Evolutionary conservation across 2,113 vertebrate species (phyloP).

Genomic region (Erythrocebus patas): DNA sequence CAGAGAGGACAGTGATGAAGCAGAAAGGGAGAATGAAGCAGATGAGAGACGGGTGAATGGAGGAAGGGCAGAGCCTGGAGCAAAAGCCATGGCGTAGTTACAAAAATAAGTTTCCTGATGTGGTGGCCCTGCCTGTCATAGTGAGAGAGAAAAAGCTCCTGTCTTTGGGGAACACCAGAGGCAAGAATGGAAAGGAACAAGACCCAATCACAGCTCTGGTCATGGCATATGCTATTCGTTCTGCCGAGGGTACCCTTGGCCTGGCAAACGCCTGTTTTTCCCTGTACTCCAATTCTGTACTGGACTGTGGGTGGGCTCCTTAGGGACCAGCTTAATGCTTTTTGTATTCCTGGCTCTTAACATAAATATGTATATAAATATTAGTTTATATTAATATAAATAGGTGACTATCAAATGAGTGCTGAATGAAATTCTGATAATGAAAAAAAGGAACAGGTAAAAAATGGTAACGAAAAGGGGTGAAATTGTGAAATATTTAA

Average conservation of each 20-base stretch:
- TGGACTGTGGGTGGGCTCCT: background rate
- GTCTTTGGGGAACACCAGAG: background rate
- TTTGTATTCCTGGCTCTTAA: background rate
- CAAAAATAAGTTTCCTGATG: background rate
- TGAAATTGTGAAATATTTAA: background rate
- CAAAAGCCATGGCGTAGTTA: background rate
- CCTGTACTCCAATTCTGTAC: background rate
- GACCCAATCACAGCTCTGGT: background rate
- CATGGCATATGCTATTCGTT: background rate
- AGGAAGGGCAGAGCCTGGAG: background rate
- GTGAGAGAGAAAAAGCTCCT: background rate
- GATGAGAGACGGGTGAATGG: background rate
- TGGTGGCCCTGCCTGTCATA: no score
- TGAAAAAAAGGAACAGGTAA: background rate
- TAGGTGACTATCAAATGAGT: background rate
- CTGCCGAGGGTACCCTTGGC: background rate
- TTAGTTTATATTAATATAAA: background rate
- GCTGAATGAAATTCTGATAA: background rate
- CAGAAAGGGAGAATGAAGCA: background rate
- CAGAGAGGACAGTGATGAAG: no score
- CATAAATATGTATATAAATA: no score
- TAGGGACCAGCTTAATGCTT: background rate
- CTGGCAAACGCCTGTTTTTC: background rate
- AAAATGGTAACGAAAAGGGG: background rate
- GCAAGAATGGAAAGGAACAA: background rate